A percentile compares a stretch with the other conserved stretches of the same genome.
phyloP scores from a whole-genome alignment of 2,888 invertebrate genomes.

The Cancer borealis region DNA sequence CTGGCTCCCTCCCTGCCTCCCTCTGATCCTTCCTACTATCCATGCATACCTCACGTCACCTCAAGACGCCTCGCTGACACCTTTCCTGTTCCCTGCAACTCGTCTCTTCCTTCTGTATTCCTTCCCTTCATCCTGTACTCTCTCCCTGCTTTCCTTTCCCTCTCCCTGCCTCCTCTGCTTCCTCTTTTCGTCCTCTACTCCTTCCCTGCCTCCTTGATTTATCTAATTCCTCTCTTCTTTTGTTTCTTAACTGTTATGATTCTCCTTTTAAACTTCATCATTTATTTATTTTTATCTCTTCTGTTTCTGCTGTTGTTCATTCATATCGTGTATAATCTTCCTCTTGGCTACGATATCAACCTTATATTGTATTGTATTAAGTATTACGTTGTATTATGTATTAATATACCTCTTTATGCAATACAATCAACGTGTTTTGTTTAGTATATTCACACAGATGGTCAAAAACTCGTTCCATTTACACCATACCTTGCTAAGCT shows the following conservation, averaged over 20 bases:
- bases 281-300: too few relatives aligned
- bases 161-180: too few relatives aligned
- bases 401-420: background rate
- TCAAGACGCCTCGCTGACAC: slow-evolving; percentile 14
- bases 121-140: background rate
- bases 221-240: background rate
- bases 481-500: background rate
- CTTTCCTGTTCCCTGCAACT: background rate
- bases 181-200: background rate
- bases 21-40: background rate
- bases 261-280: too few relatives aligned
- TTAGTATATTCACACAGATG: background rate
- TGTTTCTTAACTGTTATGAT: too few relatives aligned
- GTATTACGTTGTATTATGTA: background rate
- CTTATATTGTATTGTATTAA: too few relatives aligned
- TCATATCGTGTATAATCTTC: too few relatives aligned
- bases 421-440: background rate
- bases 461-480: background rate
- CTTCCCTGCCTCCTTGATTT: background rate
- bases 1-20: background rate
- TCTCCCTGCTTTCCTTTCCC: background rate
- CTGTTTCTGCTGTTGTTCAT: too few relatives aligned
- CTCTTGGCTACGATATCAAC: too few relatives aligned
- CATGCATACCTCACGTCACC: background rate
- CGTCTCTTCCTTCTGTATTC: background rate